Conservation (phyloP, 1,140 invertebrate species). For the Sycobia sp. region DNA sequence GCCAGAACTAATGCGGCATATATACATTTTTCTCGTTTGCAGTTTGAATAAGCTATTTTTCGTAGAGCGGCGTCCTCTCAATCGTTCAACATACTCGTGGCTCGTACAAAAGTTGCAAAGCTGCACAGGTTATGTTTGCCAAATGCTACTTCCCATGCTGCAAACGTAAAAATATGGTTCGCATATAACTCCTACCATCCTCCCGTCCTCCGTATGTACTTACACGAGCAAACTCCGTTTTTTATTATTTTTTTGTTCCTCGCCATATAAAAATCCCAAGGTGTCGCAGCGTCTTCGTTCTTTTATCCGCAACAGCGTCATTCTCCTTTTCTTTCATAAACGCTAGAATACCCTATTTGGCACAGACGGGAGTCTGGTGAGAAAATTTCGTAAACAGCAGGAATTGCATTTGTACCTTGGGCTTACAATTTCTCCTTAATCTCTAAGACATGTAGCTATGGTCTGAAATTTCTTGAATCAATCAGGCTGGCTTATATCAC, state of each 20-base stretch:
- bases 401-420: no score
- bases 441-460: no score
- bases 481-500: conserved; percentile 7
- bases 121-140: conserved; percentile 44
- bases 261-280: background rate
- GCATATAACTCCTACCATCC: no score
- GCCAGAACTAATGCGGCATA: conserved; percentile 27
- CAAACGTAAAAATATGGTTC: conserved; percentile 36
- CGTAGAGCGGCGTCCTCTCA: no score
- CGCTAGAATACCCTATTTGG: background rate
- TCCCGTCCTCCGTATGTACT: conserved; percentile 33
- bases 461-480: background rate
- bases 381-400: conserved; percentile 1
- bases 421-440: no score
- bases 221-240: background rate
- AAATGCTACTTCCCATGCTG: conserved; percentile 50
- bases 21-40: conserved; percentile 20
- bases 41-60: conserved; percentile 53
- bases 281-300: background rate
- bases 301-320: background rate
- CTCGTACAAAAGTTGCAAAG: conserved; percentile 44
- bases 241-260: no score
- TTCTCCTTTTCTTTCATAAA: background rate
- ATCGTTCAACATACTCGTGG: background rate
- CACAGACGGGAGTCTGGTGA: background rate